Percentiles rank a stretch among this genome's conserved stretches.
These are phyloP conservation scores for Pseudoatta argentina DNA, from an alignment of 1,140 invertebrate species.

Conservation along the genomic window DNA sequence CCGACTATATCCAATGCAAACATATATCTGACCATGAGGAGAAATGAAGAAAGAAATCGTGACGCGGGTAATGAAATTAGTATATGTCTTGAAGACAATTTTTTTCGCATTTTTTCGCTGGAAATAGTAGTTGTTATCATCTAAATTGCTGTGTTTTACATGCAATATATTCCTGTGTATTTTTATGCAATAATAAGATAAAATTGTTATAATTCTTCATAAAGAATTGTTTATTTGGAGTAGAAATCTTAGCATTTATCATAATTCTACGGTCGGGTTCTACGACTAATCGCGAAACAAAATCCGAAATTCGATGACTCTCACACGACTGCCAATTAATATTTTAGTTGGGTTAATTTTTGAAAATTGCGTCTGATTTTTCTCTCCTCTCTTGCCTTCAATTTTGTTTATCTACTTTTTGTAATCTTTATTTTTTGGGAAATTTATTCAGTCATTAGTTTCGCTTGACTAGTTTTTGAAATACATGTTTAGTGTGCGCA, in stretches of 20 bases:
- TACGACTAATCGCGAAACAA: slow-evolving; percentile 30
- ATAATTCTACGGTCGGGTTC: slow-evolving; percentile 13
- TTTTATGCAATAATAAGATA: neutral
- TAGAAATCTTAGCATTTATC: slow-evolving; percentile 22
- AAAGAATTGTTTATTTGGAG: neutral
- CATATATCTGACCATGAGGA: neutral
- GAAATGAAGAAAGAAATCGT: neutral
- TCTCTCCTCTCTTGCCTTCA: slow-evolving; percentile 69
- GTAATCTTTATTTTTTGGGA: slow-evolving; percentile 64
- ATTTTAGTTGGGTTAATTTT: slow-evolving; percentile 61
- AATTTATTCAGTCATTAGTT: slow-evolving; percentile 75
- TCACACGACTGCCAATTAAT: slow-evolving; percentile 46
- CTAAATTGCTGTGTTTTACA: neutral
- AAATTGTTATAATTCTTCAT: neutral
- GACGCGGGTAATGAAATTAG: neutral
- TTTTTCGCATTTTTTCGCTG: neutral
- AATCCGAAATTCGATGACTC: slow-evolving; percentile 22
- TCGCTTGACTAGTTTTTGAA: slow-evolving; percentile 82
- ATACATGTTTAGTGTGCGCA: slow-evolving; percentile 84
- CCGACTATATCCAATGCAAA: neutral
- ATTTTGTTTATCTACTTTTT: slow-evolving; percentile 37
- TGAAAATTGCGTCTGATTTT: slow-evolving; percentile 65
- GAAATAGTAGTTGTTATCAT: neutral
- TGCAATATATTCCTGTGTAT: neutral
- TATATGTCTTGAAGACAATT: neutral